Percentiles rank a stretch among this genome's conserved stretches.
Conservation (phyloP, 2,113 vertebrate genomes). For the Prochilodus magdalenae region DNA sequence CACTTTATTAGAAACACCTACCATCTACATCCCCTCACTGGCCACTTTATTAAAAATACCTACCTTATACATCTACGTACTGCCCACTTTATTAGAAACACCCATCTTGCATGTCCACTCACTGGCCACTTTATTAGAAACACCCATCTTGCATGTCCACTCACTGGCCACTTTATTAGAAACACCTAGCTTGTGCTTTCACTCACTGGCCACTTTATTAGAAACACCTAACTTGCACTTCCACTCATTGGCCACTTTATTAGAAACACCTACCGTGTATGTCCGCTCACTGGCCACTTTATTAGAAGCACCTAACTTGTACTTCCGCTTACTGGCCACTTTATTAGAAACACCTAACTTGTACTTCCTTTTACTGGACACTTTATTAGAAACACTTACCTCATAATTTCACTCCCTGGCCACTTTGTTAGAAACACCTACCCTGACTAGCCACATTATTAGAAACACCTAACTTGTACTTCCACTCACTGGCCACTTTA, state of each 20-base stretch:
- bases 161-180: too few species aligned
- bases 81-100: background rate
- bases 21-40: background rate
- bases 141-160: background rate
- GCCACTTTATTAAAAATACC: too few species aligned
- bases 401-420: too few species aligned
- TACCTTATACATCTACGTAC: background rate
- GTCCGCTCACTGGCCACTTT: too few species aligned
- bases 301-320: background rate
- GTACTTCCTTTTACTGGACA: background rate
- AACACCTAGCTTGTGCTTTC: background rate
- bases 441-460: too few species aligned
- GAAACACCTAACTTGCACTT: too few species aligned
- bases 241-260: too few species aligned
- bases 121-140: background rate
- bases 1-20: background rate
- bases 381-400: too few species aligned
- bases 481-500: background rate
- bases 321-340: background rate
- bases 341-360: too few species aligned
- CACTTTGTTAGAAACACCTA: background rate
- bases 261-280: too few species aligned
- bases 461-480: background rate
- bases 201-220: background rate
- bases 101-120: too few species aligned